phyloP scores from a whole-genome alignment of 2,888 invertebrate species.

The Mimachlamys varia region DNA sequence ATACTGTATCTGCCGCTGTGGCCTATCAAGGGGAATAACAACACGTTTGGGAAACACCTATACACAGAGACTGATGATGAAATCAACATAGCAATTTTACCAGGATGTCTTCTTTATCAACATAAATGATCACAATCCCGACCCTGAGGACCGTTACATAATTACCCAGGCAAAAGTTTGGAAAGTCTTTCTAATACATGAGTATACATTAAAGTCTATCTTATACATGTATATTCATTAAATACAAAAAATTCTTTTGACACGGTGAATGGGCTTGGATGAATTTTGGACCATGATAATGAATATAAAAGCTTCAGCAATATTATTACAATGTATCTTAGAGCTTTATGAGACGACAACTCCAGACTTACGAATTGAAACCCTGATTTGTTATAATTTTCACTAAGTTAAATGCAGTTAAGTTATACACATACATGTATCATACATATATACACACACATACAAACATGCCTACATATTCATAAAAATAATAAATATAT shows the following conservation, averaged over 20 bases:
- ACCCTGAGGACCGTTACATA: not conserved
- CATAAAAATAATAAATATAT: not conserved
- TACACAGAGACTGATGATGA: too few species aligned
- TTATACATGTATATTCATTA: not conserved
- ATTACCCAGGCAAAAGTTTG: not conserved
- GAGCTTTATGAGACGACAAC: too few species aligned
- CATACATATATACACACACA: not conserved
- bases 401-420: not conserved
- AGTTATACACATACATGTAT: not conserved
- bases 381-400: constrained; percentile 20
- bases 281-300: not conserved
- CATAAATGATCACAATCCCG: too few species aligned
- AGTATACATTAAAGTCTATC: not conserved
- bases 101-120: too few species aligned
- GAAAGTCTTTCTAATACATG: not conserved
- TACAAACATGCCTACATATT: not conserved
- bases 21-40: too few species aligned
- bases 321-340: not conserved
- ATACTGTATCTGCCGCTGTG: too few species aligned
- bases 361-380: not conserved
- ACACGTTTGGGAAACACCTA: too few species aligned
- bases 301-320: not conserved
- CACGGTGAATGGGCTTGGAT: not conserved
- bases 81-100: not conserved
- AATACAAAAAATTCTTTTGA: not conserved